phyloP scores from a whole-genome alignment of 2,888 invertebrate species.

The Cotesia congregata region DNA sequence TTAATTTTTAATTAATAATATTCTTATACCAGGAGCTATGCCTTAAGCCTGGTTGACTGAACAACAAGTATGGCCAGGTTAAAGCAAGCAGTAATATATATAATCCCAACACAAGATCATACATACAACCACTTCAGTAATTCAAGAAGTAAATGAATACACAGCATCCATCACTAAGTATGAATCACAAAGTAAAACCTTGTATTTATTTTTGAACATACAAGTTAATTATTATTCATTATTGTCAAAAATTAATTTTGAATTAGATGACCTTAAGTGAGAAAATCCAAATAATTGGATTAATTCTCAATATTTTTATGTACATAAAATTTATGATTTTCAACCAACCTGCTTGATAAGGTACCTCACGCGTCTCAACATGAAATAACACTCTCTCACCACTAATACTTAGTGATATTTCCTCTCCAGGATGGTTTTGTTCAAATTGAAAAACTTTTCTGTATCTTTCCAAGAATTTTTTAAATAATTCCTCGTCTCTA shows the following conservation, averaged over 20 bases:
- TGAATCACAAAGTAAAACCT: not conserved
- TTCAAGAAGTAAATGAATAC: not conserved
- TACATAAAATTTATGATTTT: constrained; percentile 1
- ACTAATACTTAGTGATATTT: constrained; percentile 25
- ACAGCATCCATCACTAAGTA: not conserved
- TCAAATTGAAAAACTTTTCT: constrained; percentile 31
- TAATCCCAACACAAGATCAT: constrained; percentile 37
- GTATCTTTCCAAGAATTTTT: constrained; percentile 32
- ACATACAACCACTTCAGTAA: constrained; percentile 23
- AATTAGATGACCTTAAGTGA: not conserved
- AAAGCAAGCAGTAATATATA: constrained; percentile 28
- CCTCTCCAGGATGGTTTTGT: constrained; percentile 34
- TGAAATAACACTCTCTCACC: constrained; percentile 36
- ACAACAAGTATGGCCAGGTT: constrained; percentile 33
- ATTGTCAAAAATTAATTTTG: constrained; percentile 9
- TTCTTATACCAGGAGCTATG: constrained; percentile 33
- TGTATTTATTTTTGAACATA: not conserved
- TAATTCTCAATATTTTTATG: not conserved
- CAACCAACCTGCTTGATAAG: constrained; percentile 26
- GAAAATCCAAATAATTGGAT: not conserved
- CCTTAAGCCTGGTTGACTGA: constrained; percentile 33
- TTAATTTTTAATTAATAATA: constrained; percentile 36
- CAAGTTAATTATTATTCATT: not conserved
- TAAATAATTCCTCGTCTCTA: constrained; percentile 28
- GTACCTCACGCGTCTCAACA: constrained; percentile 33